A percentile compares a stretch with the other conserved stretches of the same genome.
These are phyloP conservation scores for Drosophila funebris DNA, from an alignment of 1,140 invertebrate genomes.

Conservation along the genomic window DNA sequence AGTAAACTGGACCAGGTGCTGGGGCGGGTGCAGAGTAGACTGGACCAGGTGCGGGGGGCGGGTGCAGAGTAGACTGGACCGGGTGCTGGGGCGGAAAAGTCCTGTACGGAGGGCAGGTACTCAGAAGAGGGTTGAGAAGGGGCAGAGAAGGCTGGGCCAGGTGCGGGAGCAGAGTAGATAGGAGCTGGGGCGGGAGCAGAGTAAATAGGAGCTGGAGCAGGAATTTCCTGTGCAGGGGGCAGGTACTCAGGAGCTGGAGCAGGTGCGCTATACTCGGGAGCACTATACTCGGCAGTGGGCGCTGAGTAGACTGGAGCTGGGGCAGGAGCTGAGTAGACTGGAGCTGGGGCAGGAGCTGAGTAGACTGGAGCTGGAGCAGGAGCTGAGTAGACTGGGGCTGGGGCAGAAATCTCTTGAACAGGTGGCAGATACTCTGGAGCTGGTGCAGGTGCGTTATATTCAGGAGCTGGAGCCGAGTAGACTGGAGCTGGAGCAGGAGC, in stretches of 20 bases:
- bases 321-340: constrained; percentile 32
- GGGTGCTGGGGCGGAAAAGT: constrained; percentile 31
- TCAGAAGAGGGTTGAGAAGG: constrained; percentile 38
- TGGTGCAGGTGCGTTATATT: constrained; percentile 48
- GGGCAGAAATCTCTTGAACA: constrained; percentile 50
- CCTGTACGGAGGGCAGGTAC: constrained; percentile 21
- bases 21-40: constrained; percentile 32
- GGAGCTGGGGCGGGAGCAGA: constrained; percentile 30
- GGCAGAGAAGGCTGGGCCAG: constrained; percentile 25
- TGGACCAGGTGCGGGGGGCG: constrained; percentile 36
- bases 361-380: constrained; percentile 54
- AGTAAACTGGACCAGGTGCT: constrained; percentile 32
- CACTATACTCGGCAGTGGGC: constrained; percentile 23
- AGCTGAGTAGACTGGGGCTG: constrained; percentile 41
- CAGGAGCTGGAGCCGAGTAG: constrained; percentile 34
- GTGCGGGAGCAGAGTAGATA: constrained; percentile 25
- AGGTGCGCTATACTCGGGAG: constrained; percentile 38
- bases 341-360: constrained; percentile 43
- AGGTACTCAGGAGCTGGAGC: constrained; percentile 30
- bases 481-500: constrained; percentile 26
- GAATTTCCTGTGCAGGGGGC: constrained; percentile 50
- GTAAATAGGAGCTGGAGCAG: constrained; percentile 28
- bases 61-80: constrained; percentile 41
- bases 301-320: constrained; percentile 46
- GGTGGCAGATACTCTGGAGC: constrained; percentile 48